Percentiles rank a stretch among this genome's conserved stretches.
Evolutionary conservation across 1,140 invertebrate genomes (phyloP).

Genomic region (Drosophila novamexicana): DNA sequence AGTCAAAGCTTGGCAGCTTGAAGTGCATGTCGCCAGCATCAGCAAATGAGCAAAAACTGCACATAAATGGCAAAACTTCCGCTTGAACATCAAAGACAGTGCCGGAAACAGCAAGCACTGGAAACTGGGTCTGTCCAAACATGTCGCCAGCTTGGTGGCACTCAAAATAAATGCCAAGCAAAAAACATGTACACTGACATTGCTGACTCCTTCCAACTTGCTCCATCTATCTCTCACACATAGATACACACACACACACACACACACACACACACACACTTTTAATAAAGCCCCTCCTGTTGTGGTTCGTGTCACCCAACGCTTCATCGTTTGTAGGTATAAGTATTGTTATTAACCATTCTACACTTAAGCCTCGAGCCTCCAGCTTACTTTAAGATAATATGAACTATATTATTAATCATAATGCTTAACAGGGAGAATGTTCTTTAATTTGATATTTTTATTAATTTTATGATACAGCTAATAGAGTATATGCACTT

Average conservation of each 20-base stretch:
- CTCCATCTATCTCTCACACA: too few species aligned
- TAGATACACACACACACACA: too few species aligned
- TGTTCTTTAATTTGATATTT: neutral
- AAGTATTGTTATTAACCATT: too few species aligned
- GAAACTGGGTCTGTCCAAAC: conserved; percentile 45
- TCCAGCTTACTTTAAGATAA: too few species aligned
- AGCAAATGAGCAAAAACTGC: conserved; percentile 68
- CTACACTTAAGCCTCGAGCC: too few species aligned
- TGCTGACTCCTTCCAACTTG: too few species aligned
- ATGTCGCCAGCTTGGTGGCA: conserved; percentile 56
- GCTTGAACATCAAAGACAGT: conserved; percentile 39
- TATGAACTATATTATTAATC: neutral
- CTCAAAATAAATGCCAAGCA: conserved; percentile 47
- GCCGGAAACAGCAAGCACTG: conserved; percentile 49
- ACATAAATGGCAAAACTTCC: conserved; percentile 47
- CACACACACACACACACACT: too few species aligned
- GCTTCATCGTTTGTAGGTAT: too few species aligned
- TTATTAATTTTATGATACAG: conserved; percentile 1
- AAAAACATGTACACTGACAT: conserved; percentile 24
- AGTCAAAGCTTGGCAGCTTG: neutral
- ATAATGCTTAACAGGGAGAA: neutral
- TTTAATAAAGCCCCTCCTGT: too few species aligned
- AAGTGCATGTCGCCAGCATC: conserved; percentile 47
- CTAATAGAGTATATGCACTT: conserved; percentile 3
- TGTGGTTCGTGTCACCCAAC: too few species aligned